Evolutionary conservation across 2,797 vertebrate species (phyloP).

Genomic region (Miichthys miiuy): DNA sequence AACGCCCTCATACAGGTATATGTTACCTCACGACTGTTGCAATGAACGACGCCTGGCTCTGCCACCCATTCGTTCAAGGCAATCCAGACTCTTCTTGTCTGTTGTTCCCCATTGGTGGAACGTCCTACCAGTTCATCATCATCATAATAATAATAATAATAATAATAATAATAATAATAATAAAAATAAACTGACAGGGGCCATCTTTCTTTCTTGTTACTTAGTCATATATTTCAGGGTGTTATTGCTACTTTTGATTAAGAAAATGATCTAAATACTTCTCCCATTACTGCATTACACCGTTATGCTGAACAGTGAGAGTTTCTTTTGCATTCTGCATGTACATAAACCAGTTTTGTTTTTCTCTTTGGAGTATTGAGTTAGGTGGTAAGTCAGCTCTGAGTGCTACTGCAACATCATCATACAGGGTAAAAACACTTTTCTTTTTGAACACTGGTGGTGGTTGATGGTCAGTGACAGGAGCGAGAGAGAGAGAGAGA

Average conservation of each 20-base stretch:
- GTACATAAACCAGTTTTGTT: background rate
- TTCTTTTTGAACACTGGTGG: background rate
- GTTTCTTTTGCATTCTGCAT: background rate
- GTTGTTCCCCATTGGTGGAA: no score
- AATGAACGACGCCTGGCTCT: no score
- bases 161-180: no score
- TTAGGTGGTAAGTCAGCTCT: background rate
- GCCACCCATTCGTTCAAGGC: no score
- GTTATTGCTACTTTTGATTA: background rate
- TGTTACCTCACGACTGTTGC: no score
- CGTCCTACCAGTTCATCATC: no score
- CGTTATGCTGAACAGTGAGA: background rate
- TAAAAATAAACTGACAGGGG: no score
- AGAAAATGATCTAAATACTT: background rate
- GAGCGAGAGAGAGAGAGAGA: background rate
- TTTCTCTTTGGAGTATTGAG: background rate
- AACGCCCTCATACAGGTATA: no score
- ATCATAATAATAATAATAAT: no score
- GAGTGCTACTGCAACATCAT: background rate
- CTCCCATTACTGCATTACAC: background rate
- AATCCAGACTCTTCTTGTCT: no score
- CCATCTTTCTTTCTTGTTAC: no score
- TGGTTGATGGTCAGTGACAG: conserved; percentile 26
- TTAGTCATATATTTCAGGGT: background rate
- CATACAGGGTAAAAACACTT: background rate